Conservation (phyloP, 2,888 invertebrate genomes). For the Amblyjoppa fuscipennis region DNA sequence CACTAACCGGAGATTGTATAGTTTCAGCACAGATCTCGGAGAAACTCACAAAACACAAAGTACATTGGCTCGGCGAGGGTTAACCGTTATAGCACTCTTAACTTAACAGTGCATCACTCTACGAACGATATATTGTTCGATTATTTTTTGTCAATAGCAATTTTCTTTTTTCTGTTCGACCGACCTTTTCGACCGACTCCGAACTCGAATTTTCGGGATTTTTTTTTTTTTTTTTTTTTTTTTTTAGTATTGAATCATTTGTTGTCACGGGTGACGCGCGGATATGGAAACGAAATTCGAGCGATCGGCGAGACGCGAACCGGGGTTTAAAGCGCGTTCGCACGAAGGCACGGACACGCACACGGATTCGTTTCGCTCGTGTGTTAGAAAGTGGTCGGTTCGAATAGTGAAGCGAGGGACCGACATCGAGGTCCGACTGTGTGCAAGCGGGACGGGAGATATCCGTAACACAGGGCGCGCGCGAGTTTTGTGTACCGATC, state of each 20-base stretch:
- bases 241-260: background rate
- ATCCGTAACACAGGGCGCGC: slow-evolving; percentile 52
- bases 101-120: background rate
- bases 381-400: slow-evolving; percentile 1
- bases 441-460: slow-evolving; percentile 29
- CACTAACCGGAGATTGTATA: slow-evolving; percentile 28
- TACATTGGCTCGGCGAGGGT: slow-evolving; percentile 38
- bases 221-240: background rate
- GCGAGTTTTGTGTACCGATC: slow-evolving; percentile 71
- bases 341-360: slow-evolving; percentile 37
- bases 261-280: slow-evolving; percentile 8
- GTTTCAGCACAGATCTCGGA: slow-evolving; percentile 40
- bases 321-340: slow-evolving; percentile 61
- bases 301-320: slow-evolving; percentile 36
- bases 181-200: background rate
- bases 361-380: slow-evolving; percentile 26
- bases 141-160: background rate
- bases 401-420: background rate
- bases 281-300: background rate
- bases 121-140: background rate
- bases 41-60: slow-evolving; percentile 49
- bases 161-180: background rate
- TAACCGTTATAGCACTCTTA: slow-evolving; percentile 41
- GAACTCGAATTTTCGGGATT: background rate
- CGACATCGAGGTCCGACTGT: slow-evolving; percentile 2